A percentile compares a stretch with the other conserved stretches of the same genome.
phyloP scores from a whole-genome alignment of 2,888 invertebrate species.

The Campoletis raptor region DNA sequence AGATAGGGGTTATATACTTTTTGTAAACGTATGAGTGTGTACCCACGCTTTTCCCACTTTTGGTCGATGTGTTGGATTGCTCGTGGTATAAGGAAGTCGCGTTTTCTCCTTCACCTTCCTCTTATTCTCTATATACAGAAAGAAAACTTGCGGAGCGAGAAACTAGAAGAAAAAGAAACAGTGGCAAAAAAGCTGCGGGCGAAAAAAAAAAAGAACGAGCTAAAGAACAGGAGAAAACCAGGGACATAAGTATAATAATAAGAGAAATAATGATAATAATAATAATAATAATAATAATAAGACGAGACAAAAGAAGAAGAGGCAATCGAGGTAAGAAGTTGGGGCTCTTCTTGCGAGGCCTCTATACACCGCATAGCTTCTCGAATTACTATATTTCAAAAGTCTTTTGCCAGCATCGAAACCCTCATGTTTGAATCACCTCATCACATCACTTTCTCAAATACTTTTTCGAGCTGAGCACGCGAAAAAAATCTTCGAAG shows the following conservation, averaged over 20 bases:
- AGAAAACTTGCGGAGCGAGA: slow-evolving; percentile 17
- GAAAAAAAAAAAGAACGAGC: slow-evolving; percentile 2
- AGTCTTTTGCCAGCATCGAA: slow-evolving; percentile 40
- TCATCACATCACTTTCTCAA: slow-evolving; percentile 24
- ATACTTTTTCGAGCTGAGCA: slow-evolving; percentile 54
- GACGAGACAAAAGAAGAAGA: slow-evolving; percentile 35
- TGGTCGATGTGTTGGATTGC: slow-evolving; percentile 32
- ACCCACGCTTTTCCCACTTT: slow-evolving; percentile 25
- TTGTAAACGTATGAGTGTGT: slow-evolving; percentile 1
- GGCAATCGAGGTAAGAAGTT: slow-evolving; percentile 55
- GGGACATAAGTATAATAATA: slow-evolving; percentile 50
- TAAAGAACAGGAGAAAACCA: slow-evolving; percentile 16
- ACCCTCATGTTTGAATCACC: slow-evolving; percentile 39
- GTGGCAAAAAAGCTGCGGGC: slow-evolving; percentile 24
- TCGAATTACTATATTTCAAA: slow-evolving; percentile 26
- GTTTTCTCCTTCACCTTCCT: slow-evolving; percentile 38
- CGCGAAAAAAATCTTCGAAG: slow-evolving; percentile 48
- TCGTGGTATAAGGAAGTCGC: slow-evolving; percentile 48
- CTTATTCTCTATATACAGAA: neutral
- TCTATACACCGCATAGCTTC: neutral
- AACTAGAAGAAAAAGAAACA: slow-evolving; percentile 28
- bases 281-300: slow-evolving; percentile 1
- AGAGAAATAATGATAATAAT: slow-evolving; percentile 12
- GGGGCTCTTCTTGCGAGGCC: slow-evolving; percentile 23
- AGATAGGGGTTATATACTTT: slow-evolving; percentile 52